Base-by-base conservation (phyloP, 2,797 vertebrate genomes). In the Sebastiscus tertius region DNA sequence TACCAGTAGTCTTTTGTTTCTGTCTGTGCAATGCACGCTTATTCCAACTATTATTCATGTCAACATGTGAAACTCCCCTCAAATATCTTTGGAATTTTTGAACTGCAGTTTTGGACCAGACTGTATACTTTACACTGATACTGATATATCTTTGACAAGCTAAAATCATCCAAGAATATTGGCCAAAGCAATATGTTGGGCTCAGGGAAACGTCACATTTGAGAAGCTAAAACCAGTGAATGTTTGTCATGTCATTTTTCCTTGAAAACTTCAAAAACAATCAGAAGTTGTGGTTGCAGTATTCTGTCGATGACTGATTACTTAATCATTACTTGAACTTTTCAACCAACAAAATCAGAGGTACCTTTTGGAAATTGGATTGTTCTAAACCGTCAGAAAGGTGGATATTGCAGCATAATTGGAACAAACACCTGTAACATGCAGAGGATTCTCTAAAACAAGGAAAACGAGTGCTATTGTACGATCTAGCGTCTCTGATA, bases 391-490 rank as follows among this genome's bases (percentile, higher is more conserved):
- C 3, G 5, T 29, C 31, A 72, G 13, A 63, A 78, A 24, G 36
- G 5, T 42, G 29, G 65, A 72, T 77, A 55, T 79, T 79, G 72
- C 55, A n/a, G 31, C 24, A 18, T 80, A 54, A 86, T 76, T 65
- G 61, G 60, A 85, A 66, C 63, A 79, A 73, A 87, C 49, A 56
- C 68, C 26, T 42, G 58, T 29, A 33, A 74, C 74, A 34, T 77
- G 52, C 46, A 68, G 29, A 66, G 9, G 27, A 81, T 91, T 80
- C 68, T 85, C 33, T 58, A 29, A 82, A 70, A 67, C 22, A 46
- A 72, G 65, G 60, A 34, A 66, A 67, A 69, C 56, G 5, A 58
- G n/a, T 29, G 42, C 11, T 52, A 33, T 88, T 77, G 27, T 52
- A 75, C 69, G 33, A 72, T 77, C 49, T 66, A 22, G 6, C 36